Base-by-base conservation (phyloP, 2,113 vertebrate species). In the Corythornis madagascariensis region DNA sequence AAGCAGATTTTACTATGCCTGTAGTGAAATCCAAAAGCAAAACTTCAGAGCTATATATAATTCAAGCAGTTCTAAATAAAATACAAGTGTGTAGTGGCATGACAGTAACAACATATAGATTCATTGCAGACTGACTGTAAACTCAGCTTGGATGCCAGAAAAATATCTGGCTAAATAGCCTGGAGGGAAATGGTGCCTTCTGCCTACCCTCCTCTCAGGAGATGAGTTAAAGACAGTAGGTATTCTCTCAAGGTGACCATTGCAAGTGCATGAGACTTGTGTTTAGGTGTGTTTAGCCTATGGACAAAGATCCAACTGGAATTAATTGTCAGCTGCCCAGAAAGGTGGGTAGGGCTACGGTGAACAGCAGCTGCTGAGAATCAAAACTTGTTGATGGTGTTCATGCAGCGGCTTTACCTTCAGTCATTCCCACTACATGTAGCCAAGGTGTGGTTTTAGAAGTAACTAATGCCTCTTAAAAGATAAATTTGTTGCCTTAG, bases 221-320 rank as follows among this genome's bases (percentile, higher is more conserved):
- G 78, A 52, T 42, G 48, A 55, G 57, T 48, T 65, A 57, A 38
- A 38, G 38, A 38, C 9, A 0, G 77, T 7, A 52, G 43, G 19
- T n/a, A 2, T 8, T 15, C 4, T 85, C 78, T 66, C 74, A 72
- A n/a, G 89, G 71, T 74, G 50, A 16, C 57, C 66, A 21, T 7
- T 20, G 77, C 35, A 83, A 57, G 48, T 2, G 7, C 66, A 25
- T 87, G 75, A 53, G 42, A 16, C 53, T 72, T 7, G 29, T 52
- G 31, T 57, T 79, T 9, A 65, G 48, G 65, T 82, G 70, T 18
- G 78, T 91, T 61, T 47, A 88, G 65, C 83, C 66, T 55, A 4
- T 9, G 33, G 83, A 50, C 74, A 89, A 70, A 55, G 71, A 89
- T 84, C 66, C 77, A 89, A 53, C 60, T 72, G 71, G 70, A 84